Evolutionary conservation across 2,797 vertebrate species (phyloP), one percentile per base, ranked within the genome.

Genomic region (Anguilla marmorata): DNA sequence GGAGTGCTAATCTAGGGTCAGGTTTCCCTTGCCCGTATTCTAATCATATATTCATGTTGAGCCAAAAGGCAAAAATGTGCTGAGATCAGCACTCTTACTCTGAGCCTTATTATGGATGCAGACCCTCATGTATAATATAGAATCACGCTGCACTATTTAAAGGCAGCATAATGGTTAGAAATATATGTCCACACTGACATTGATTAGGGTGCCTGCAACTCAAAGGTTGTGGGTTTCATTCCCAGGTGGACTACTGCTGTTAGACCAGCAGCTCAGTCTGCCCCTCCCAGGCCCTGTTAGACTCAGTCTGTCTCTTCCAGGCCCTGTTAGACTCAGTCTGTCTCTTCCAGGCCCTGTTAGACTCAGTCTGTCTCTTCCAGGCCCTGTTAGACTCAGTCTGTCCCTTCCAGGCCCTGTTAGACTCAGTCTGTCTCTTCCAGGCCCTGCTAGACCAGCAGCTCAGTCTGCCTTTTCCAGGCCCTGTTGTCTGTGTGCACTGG

Each of bases 101-200:
- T 66, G 63, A 66, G n/a, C 11, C 63, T 11, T 7, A 69, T 27
- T 27, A 27, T n/a, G 63, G 24, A 69, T 69, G 24, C 63, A 69
- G 8, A n/a, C 9, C 54, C 90, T 95, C 94, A 94, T 93, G 94
- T 92, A 90, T 89, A 92, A 90, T 86, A 92, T 92, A 52, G 48
- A 83, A 76, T 80, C 63, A 27, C 7, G 41, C 19, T 87, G 56
- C 45, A 9, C 72, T 69, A 52, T 33, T 52, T 69, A 48, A 85
- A 86, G 69, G 48, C 12, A 12, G 7, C 14, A 84, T 52, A 27
- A n/a, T 24, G 54, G 33, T 56, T 14, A 30, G 27, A 54, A 48
- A 37, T 56, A 69, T 69, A 5, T n/a, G 63, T 27, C 63, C 24
- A 27, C 24, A 69, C 6, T 69, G 63, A 7, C 63, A n/a, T 8